phyloP scores from a whole-genome alignment of 1,140 invertebrate genomes.

The Phthorimaea operculella region DNA sequence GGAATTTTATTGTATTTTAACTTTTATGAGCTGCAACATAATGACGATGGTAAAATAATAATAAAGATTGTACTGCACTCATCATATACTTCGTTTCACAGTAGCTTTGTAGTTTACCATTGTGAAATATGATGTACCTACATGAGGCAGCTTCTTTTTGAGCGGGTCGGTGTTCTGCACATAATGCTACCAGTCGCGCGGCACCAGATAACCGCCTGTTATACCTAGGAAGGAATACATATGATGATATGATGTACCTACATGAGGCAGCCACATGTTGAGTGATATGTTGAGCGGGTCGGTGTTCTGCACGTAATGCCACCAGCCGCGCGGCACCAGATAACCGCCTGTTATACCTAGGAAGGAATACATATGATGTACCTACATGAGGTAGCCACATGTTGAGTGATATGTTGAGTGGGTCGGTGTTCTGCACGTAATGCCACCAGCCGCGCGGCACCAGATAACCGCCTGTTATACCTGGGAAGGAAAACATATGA shows the following conservation, averaged over 20 bases:
- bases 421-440: constrained; percentile 86
- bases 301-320: constrained; percentile 94
- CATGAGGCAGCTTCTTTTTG: constrained; percentile 84
- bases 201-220: too few relatives aligned
- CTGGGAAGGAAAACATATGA: constrained; percentile 45
- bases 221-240: too few relatives aligned
- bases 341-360: too few relatives aligned
- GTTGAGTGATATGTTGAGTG: constrained; percentile 83
- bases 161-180: constrained; percentile 83
- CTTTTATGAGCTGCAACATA: too few relatives aligned
- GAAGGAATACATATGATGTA: constrained; percentile 17
- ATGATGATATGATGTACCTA: constrained; percentile 59
- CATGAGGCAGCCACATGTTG: constrained; percentile 88
- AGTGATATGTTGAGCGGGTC: constrained; percentile 79
- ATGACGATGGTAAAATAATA: too few relatives aligned
- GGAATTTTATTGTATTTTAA: too few relatives aligned
- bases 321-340: constrained; percentile 94
- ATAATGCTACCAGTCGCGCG: constrained; percentile 96
- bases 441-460: constrained; percentile 97
- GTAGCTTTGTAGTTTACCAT: too few relatives aligned
- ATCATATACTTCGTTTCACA: too few relatives aligned
- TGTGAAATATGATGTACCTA: constrained; percentile 59
- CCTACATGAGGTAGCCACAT: constrained; percentile 84
- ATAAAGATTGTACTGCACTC: too few relatives aligned
- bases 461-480: constrained; percentile 56